Evolutionary conservation across 2,888 invertebrate species (phyloP).

Genomic region (Hylaea fasciaria): DNA sequence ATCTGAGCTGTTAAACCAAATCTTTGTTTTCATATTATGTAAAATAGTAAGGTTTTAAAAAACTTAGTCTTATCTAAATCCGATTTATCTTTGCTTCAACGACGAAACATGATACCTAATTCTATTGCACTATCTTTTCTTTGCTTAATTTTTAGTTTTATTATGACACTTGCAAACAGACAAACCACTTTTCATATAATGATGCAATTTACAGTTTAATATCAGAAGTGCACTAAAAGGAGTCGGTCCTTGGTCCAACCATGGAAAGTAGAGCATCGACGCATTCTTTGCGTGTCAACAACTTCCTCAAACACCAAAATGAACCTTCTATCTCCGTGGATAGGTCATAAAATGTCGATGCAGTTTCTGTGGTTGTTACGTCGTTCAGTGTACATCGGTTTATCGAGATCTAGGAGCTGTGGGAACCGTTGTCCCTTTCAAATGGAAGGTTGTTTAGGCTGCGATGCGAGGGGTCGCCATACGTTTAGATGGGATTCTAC

Average conservation of each 20-base stretch:
- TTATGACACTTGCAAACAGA: neutral
- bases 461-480: conserved; percentile 32
- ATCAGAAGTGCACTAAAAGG: conserved; percentile 17
- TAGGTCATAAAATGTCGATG: conserved; percentile 35
- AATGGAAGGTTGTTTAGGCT: conserved; percentile 64
- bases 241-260: conserved; percentile 58
- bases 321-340: conserved; percentile 15
- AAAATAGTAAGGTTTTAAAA: too few species aligned
- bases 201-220: neutral
- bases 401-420: conserved; percentile 69
- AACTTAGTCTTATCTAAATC: too few species aligned
- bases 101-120: too few species aligned
- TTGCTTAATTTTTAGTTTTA: neutral
- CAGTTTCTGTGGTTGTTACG: conserved; percentile 26
- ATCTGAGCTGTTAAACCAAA: too few species aligned
- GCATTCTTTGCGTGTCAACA: conserved; percentile 64
- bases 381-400: conserved; percentile 34
- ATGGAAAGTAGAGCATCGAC: conserved; percentile 71
- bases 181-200: neutral
- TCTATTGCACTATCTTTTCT: too few species aligned
- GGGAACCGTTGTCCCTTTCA: conserved; percentile 78
- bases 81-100: too few species aligned
- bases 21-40: too few species aligned
- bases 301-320: conserved; percentile 29
- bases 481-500: neutral